A percentile compares a stretch with the other conserved stretches of the same genome.
These are phyloP conservation scores for Gambusia holbrooki DNA, from an alignment of 2,113 vertebrate genomes.

Conservation along the genomic window DNA sequence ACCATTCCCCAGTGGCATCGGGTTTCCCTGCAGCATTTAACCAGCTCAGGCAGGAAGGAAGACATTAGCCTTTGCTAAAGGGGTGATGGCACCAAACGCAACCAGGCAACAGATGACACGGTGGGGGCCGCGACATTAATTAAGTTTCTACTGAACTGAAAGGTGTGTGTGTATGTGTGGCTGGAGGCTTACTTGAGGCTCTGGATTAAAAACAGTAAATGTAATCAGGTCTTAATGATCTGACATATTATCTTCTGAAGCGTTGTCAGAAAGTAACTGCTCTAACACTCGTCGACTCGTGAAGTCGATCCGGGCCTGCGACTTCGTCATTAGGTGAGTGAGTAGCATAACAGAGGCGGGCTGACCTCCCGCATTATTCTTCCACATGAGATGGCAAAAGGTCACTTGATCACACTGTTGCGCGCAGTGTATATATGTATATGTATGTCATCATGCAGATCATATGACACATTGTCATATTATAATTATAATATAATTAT, in stretches of 20 bases:
- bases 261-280: background rate
- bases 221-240: constrained; percentile 30
- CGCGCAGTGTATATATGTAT: no score
- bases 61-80: constrained; percentile 66
- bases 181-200: constrained; percentile 27
- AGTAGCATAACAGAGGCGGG: no score
- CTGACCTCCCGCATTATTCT: no score
- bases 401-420: no score
- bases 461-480: no score
- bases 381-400: no score
- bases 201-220: constrained; percentile 12
- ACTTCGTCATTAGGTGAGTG: no score
- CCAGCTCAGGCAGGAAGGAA: constrained; percentile 59
- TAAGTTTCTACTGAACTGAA: constrained; percentile 43
- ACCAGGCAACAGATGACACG: constrained; percentile 1
- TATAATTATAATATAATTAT: no score
- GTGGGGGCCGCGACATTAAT: constrained; percentile 49
- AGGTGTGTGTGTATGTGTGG: background rate
- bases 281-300: no score
- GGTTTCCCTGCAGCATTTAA: constrained; percentile 54
- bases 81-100: constrained; percentile 42
- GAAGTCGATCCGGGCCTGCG: no score
- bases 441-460: no score
- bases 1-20: constrained; percentile 53
- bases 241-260: constrained; percentile 49